Percentiles rank a stretch among this genome's conserved stretches.
Conservation (phyloP, 2,797 vertebrate genomes). For the Sebastes elongatus region DNA sequence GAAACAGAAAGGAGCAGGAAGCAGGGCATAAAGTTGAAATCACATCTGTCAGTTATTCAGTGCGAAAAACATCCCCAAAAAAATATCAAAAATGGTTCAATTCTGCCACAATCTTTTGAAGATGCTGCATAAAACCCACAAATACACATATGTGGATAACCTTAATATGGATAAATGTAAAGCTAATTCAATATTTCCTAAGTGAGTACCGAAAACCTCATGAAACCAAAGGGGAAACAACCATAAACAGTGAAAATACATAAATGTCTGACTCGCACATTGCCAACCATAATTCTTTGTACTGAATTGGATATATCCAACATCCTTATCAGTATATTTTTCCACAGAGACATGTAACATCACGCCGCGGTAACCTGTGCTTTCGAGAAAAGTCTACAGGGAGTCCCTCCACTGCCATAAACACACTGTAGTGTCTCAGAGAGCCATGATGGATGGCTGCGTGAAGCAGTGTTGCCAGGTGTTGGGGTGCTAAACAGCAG, state of each 20-base stretch:
- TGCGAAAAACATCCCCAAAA: background rate
- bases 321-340: background rate
- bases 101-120: background rate
- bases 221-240: background rate
- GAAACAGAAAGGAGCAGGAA: slow-evolving; percentile 20
- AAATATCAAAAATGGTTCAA: background rate
- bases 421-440: slow-evolving; percentile 16
- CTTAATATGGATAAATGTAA: background rate
- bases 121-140: background rate
- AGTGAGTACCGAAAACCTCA: background rate
- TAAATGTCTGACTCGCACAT: background rate
- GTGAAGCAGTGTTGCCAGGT: slow-evolving; percentile 57
- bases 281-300: background rate
- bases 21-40: slow-evolving; percentile 1
- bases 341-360: background rate
- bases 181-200: background rate
- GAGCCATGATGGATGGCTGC: slow-evolving; percentile 43
- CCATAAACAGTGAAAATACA: background rate
- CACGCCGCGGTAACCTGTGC: slow-evolving; percentile 7
- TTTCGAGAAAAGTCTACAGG: slow-evolving; percentile 46
- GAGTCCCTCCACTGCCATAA: slow-evolving; percentile 39
- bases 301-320: background rate
- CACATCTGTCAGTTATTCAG: background rate
- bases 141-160: background rate
- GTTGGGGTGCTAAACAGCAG: slow-evolving; percentile 65